phyloP scores from a whole-genome alignment of 2,797 vertebrate genomes.

The Corythornis leucogaster region DNA sequence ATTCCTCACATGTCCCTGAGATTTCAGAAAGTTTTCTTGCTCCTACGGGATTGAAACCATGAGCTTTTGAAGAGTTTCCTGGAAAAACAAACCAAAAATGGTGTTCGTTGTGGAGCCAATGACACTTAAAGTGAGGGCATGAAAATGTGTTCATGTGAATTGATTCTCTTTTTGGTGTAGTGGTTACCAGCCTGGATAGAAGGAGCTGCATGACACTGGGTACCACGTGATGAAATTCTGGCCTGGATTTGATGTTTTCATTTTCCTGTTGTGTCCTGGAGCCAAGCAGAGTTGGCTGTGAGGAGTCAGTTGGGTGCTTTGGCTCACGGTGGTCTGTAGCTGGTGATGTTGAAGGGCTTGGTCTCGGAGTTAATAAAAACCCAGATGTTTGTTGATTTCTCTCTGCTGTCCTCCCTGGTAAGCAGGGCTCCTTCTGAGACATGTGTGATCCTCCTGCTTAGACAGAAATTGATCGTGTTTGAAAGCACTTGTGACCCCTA shows the following conservation, averaged over 20 bases:
- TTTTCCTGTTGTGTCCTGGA: background rate
- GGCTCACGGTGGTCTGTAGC: background rate
- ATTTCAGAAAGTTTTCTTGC: background rate
- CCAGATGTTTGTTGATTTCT: accelerated
- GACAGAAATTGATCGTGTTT: background rate
- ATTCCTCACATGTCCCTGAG: background rate
- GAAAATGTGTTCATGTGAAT: background rate
- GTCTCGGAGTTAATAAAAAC: background rate
- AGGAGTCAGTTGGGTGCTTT: background rate
- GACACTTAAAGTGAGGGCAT: background rate
- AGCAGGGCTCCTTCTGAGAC: background rate
- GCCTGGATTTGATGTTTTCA: background rate
- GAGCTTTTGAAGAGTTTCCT: background rate
- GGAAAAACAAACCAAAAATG: background rate
- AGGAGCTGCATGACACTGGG: background rate
- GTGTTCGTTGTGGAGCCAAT: accelerated
- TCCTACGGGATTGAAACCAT: background rate
- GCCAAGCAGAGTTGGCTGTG: background rate
- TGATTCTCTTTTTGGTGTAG: background rate
- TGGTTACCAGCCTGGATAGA: background rate
- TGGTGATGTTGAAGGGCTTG: background rate
- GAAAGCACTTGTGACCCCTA: background rate
- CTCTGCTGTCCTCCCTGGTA: background rate
- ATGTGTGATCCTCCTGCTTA: background rate
- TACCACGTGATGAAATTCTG: no score